These are phyloP conservation scores for Spatula versicolor DNA, from an alignment of 2,797 vertebrate genomes.

Conservation along the genomic window DNA sequence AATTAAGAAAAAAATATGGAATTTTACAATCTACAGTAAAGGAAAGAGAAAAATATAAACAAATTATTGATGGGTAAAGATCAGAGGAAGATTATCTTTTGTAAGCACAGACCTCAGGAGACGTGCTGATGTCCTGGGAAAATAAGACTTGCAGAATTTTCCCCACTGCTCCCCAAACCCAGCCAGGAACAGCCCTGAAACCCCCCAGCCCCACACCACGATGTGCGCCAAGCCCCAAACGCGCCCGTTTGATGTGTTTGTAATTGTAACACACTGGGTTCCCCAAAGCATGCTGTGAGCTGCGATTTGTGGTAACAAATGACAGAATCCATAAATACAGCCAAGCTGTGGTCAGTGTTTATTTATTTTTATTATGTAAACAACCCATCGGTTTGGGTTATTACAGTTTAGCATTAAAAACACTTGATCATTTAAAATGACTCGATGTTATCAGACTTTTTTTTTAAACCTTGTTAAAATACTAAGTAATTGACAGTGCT, in stretches of 20 bases:
- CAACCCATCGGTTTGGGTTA: slow-evolving; percentile 49
- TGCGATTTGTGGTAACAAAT: slow-evolving; percentile 58
- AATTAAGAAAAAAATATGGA: background rate
- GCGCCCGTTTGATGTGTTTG: slow-evolving; percentile 21
- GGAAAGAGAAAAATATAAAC: background rate
- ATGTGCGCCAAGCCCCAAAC: background rate
- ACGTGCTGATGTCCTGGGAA: background rate
- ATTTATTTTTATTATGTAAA: slow-evolving; percentile 72
- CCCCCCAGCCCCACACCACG: background rate
- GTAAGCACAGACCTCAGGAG: background rate
- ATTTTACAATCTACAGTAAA: background rate
- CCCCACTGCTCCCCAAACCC: background rate
- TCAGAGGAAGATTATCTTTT: background rate
- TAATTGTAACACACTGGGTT: slow-evolving; percentile 10
- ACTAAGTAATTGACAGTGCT: slow-evolving; percentile 68
- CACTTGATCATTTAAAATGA: slow-evolving; percentile 48
- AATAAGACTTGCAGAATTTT: background rate
- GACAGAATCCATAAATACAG: slow-evolving; percentile 59
- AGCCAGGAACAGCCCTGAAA: background rate
- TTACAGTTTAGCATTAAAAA: slow-evolving; percentile 36
- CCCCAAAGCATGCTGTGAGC: slow-evolving; percentile 36
- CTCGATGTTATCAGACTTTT: slow-evolving; percentile 26
- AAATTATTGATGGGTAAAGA: background rate
- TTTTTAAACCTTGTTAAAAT: slow-evolving; percentile 55
- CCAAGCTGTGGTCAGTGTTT: slow-evolving; percentile 62